These are phyloP conservation scores for Tachysurus vachellii DNA, from an alignment of 2,113 vertebrate species.

Conservation along the genomic window DNA sequence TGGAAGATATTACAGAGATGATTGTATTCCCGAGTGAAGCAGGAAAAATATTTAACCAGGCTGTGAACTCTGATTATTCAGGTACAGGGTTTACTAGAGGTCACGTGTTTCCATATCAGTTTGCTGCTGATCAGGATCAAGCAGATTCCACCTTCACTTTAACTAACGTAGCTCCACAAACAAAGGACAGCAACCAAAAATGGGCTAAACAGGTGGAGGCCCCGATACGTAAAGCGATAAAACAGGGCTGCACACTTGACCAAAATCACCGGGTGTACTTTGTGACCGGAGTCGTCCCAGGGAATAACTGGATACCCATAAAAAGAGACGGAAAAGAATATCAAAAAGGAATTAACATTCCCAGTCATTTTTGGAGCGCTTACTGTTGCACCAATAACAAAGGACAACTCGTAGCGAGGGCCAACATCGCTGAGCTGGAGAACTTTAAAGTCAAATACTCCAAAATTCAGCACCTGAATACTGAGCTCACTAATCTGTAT, in stretches of 20 bases:
- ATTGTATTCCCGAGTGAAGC: neutral
- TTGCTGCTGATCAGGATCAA: neutral
- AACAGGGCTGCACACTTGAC: neutral
- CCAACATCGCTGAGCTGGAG: too few relatives aligned
- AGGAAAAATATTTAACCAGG: neutral
- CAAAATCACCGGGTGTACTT: neutral
- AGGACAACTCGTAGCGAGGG: too few relatives aligned
- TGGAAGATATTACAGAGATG: neutral
- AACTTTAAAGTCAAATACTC: too few relatives aligned
- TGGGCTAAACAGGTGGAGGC: neutral
- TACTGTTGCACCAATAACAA: neutral
- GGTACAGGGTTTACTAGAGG: neutral
- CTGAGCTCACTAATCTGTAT: too few relatives aligned
- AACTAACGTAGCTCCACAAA: slow-evolving; percentile 14
- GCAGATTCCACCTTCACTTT: neutral
- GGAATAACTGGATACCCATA: neutral
- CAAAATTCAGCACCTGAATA: too few relatives aligned
- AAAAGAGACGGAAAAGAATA: neutral
- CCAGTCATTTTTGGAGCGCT: neutral
- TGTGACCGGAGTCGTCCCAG: neutral
- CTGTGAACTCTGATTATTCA: neutral
- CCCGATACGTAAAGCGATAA: neutral
- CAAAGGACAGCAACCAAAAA: neutral
- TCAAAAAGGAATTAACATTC: neutral
- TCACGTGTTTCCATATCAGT: neutral